Percentiles rank a stretch among this genome's conserved stretches.
phyloP scores from a whole-genome alignment of 2,888 invertebrate genomes.

The Electrophaes corylata region DNA sequence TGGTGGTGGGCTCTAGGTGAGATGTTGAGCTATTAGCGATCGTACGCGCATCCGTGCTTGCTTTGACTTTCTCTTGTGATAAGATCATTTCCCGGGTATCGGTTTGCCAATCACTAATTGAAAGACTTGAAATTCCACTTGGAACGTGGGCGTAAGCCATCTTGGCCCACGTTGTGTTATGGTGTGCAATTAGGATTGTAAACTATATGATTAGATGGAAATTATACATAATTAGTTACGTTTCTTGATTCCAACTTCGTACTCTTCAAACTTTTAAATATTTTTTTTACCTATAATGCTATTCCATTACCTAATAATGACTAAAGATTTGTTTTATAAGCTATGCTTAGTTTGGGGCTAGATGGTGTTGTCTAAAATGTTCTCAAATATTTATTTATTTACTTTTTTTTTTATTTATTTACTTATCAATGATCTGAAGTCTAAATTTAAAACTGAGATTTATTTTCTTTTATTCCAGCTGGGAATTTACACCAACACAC shows the following conservation, averaged over 20 bases:
- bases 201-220: constrained; percentile 16
- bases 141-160: constrained; percentile 20
- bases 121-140: constrained; percentile 38
- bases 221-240: constrained; percentile 8
- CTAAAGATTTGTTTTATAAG: too few species aligned
- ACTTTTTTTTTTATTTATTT: too few species aligned
- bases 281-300: background rate
- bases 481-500: too few species aligned
- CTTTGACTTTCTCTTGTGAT: constrained; percentile 36
- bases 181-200: constrained; percentile 9
- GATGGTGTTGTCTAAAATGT: too few species aligned
- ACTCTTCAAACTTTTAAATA: background rate
- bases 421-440: too few species aligned
- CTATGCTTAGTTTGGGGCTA: too few species aligned
- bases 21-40: constrained; percentile 8
- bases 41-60: constrained; percentile 27
- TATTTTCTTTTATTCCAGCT: too few species aligned
- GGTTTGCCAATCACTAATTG: constrained; percentile 39
- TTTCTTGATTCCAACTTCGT: background rate
- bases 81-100: constrained; percentile 38
- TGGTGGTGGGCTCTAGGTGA: background rate
- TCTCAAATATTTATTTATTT: too few species aligned
- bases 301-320: background rate
- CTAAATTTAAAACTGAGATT: too few species aligned
- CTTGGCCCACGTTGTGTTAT: constrained; percentile 11